phyloP scores from a whole-genome alignment of 2,888 invertebrate species.

The Trichogramma dendrolimi region DNA sequence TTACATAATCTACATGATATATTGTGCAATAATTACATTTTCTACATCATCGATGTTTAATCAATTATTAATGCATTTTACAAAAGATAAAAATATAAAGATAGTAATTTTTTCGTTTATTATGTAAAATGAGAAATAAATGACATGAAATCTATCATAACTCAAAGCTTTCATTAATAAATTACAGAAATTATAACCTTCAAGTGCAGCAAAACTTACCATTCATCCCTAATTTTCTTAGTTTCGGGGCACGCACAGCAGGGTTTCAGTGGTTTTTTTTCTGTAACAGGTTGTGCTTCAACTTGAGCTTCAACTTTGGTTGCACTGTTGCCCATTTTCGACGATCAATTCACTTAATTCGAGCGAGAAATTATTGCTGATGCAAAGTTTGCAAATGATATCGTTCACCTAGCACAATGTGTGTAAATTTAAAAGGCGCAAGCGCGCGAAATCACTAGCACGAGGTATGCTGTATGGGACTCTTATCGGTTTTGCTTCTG shows the following conservation, averaged over 20 bases:
- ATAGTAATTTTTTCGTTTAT: neutral
- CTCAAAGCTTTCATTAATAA: neutral
- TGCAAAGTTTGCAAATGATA: too few relatives aligned
- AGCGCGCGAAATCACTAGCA: slow-evolving; percentile 1
- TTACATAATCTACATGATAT: slow-evolving; percentile 2
- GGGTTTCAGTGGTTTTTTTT: slow-evolving; percentile 80
- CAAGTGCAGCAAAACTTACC: slow-evolving; percentile 59
- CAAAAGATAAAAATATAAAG: neutral
- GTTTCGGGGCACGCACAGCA: slow-evolving; percentile 98
- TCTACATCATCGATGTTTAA: neutral
- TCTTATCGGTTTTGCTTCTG: too few relatives aligned
- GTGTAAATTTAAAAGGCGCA: slow-evolving; percentile 2
- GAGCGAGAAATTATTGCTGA: neutral
- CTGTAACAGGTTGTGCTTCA: slow-evolving; percentile 47
- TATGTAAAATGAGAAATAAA: neutral
- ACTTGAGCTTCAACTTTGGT: slow-evolving; percentile 55
- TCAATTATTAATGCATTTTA: neutral
- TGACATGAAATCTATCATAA: neutral
- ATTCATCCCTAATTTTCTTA: slow-evolving; percentile 81
- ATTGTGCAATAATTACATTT: slow-evolving; percentile 13
- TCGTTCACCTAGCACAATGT: neutral
- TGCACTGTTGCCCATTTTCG: slow-evolving; percentile 57
- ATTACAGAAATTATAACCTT: slow-evolving; percentile 26
- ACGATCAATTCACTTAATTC: neutral
- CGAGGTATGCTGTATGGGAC: too few relatives aligned